phyloP scores from a whole-genome alignment of 2,113 vertebrate species.

The Pitta sordida region DNA sequence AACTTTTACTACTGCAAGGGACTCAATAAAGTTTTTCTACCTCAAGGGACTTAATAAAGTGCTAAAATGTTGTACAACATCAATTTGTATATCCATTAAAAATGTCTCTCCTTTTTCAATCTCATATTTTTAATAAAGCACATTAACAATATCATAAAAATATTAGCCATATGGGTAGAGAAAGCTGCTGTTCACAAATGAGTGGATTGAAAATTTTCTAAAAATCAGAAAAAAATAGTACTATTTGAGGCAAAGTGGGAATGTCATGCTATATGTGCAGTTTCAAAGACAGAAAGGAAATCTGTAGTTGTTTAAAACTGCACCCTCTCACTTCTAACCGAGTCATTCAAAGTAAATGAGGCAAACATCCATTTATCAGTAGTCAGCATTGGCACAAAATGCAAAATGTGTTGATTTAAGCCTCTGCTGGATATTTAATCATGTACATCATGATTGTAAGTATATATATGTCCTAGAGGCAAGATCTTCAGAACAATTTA shows the following conservation, averaged over 20 bases:
- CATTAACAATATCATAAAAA: background rate
- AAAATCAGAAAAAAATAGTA: background rate
- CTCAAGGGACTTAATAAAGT: background rate
- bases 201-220: background rate
- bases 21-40: background rate
- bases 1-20: background rate
- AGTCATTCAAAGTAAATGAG: constrained; percentile 10
- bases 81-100: background rate
- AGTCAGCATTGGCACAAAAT: background rate
- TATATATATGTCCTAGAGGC: background rate
- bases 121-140: background rate
- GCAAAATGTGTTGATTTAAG: background rate
- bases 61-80: background rate
- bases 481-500: background rate
- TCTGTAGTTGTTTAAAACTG: background rate
- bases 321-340: background rate
- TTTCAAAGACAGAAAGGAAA: background rate
- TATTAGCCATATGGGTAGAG: background rate
- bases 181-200: background rate
- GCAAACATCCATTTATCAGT: background rate
- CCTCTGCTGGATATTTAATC: background rate
- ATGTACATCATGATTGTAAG: background rate
- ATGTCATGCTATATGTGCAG: background rate
- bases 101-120: background rate
- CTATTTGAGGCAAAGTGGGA: background rate